A percentile compares a stretch with the other conserved stretches of the same genome.
phyloP scores from a whole-genome alignment of 2,797 vertebrate species.

The Typhlichthys eigenmanni region DNA sequence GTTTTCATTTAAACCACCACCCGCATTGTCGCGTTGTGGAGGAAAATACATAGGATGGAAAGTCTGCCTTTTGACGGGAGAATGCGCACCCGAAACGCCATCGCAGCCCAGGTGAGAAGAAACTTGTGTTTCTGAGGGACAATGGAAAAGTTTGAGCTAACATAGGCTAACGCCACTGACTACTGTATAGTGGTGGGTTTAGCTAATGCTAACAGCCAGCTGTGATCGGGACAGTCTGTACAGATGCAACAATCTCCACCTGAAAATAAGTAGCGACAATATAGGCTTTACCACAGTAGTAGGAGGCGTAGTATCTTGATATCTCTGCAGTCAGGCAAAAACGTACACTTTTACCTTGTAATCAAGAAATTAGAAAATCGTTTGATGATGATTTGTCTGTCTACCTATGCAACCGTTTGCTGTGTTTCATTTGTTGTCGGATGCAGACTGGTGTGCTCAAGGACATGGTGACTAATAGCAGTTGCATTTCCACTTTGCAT shows the following conservation, averaged over 20 bases:
- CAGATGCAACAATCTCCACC: neutral
- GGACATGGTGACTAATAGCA: too few species aligned
- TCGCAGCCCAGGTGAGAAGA: conserved; percentile 59
- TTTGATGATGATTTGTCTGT: too few species aligned
- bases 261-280: too few species aligned
- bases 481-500: too few species aligned
- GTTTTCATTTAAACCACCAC: neutral
- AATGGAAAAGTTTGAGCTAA: conserved; percentile 68
- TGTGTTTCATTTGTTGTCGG: too few species aligned
- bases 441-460: too few species aligned
- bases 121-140: conserved; percentile 39
- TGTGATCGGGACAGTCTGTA: neutral
- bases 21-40: neutral
- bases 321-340: too few species aligned
- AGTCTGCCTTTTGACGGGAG: conserved; percentile 4
- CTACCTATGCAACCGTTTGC: too few species aligned
- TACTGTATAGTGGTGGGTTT: conserved; percentile 14
- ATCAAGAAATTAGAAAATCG: too few species aligned
- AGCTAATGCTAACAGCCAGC: conserved; percentile 26
- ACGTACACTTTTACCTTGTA: too few species aligned
- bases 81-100: conserved; percentile 43
- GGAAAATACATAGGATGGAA: conserved; percentile 33
- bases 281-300: too few species aligned
- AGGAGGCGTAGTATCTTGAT: too few species aligned
- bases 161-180: conserved; percentile 28